Evolutionary conservation across 2,113 vertebrate species (phyloP), one percentile per base, ranked within the genome.

Genomic region (Cranoglanis bouderius): DNA sequence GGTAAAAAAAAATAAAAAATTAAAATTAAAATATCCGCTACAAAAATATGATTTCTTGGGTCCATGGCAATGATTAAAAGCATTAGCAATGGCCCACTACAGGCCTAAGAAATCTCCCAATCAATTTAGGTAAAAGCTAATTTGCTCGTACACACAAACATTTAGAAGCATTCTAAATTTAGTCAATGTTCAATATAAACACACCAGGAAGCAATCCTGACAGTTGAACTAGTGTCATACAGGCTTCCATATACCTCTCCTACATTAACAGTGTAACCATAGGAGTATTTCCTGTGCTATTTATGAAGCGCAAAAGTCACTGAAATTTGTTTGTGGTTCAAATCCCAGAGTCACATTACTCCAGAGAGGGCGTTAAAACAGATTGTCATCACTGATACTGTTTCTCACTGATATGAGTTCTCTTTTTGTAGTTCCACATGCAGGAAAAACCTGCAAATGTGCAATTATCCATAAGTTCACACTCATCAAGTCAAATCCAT

Each of bases 331-430:
- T 81, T 84, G 85, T 87, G 80, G 59, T 87, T 85, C 32, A 35
- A 85, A 82, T 83, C 77, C 85, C 67, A 86, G 57, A 80, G 82
- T 92, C 90, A 83, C 80, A 74, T 87, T 43, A 65, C 85, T 85
- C 14, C 9, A 78, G 74, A 57, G 40, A 77, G 84, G 55, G 88
- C 81, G 59, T 65, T 70, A 86, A 87, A 88, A 81, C 81, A 85
- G 92, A 94, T 93, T 93, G 93, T 94, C 92, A 84, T 72, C 86
- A 84, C 46, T 85, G 86, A 89, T 84, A 77, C 35, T 29, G 75
- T 78, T 81, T 84, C 51, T 18, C 82, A 67, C 46, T 10, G 82
- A 89, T 10, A 49, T 49, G 29, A 26, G 51, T 65, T 83, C 61
- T 19, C 49, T 87, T n/a, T 26, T 67, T 43, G 51, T 70, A 46